phyloP scores from a whole-genome alignment of 2,113 vertebrate species.

The Elanus axillaris region DNA sequence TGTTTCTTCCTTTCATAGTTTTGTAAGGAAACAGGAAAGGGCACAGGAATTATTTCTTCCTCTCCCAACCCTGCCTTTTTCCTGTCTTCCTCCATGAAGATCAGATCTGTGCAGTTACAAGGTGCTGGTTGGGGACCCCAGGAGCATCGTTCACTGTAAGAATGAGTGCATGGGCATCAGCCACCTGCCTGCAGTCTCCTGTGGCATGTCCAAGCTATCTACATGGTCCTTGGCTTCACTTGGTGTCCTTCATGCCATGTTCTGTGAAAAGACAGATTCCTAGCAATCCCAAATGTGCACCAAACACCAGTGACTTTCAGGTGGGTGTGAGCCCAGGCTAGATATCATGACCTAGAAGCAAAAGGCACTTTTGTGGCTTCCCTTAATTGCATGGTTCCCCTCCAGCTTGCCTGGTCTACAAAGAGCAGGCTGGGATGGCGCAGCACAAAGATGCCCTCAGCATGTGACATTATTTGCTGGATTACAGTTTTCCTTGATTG shows the following conservation, averaged over 20 bases:
- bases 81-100: not conserved
- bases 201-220: not conserved
- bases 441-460: not conserved
- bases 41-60: not conserved
- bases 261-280: not conserved
- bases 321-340: not conserved
- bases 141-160: rapidly evolving
- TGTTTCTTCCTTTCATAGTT: not conserved
- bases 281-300: not conserved
- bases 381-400: not conserved
- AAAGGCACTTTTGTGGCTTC: not conserved
- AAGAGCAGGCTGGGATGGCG: not conserved
- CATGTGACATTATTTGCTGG: not conserved
- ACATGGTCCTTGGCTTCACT: not conserved
- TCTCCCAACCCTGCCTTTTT: not conserved
- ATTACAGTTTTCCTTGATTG: not conserved
- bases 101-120: not conserved
- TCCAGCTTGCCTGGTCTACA: not conserved
- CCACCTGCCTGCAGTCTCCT: not conserved
- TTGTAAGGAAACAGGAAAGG: not conserved
- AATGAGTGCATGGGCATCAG: rapidly evolving
- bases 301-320: not conserved
- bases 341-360: not conserved
- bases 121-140: not conserved
- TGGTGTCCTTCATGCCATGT: not conserved